phyloP scores from a whole-genome alignment of 2,797 vertebrate genomes.

The Diceros bicornis region DNA sequence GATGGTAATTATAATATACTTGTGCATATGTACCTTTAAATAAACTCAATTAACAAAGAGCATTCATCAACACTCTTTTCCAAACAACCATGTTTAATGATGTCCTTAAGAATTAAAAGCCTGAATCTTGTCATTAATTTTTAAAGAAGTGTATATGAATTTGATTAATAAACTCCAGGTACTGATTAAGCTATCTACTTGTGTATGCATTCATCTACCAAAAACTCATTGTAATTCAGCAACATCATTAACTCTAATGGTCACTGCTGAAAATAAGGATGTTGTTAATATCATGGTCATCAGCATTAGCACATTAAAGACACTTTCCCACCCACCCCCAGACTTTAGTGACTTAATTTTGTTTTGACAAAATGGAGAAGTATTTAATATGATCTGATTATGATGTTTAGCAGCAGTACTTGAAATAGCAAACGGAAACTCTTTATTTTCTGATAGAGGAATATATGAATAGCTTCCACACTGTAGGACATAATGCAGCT shows the following conservation, averaged over 20 bases:
- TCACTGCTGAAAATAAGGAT: constrained; percentile 54
- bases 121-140: constrained; percentile 86
- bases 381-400: constrained; percentile 48
- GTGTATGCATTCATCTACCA: constrained; percentile 72
- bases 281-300: constrained; percentile 27
- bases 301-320: constrained; percentile 50
- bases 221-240: constrained; percentile 73
- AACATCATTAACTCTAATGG: constrained; percentile 76
- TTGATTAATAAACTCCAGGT: constrained; percentile 84
- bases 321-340: not conserved
- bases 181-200: constrained; percentile 82
- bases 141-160: constrained; percentile 83
- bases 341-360: constrained; percentile 48
- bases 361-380: constrained; percentile 50
- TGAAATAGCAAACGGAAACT: constrained; percentile 23
- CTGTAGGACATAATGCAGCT: not conserved
- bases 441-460: not conserved
- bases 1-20: constrained; percentile 82
- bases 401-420: constrained; percentile 30
- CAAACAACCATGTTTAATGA: constrained; percentile 84
- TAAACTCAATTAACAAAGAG: constrained; percentile 83
- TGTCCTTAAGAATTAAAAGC: constrained; percentile 84
- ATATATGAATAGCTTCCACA: not conserved
- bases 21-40: constrained; percentile 83
- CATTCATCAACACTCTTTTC: constrained; percentile 81